A percentile compares a stretch with the other conserved stretches of the same genome.
phyloP scores from a whole-genome alignment of 2,797 vertebrate species.

The Tachyglossus aculeatus region DNA sequence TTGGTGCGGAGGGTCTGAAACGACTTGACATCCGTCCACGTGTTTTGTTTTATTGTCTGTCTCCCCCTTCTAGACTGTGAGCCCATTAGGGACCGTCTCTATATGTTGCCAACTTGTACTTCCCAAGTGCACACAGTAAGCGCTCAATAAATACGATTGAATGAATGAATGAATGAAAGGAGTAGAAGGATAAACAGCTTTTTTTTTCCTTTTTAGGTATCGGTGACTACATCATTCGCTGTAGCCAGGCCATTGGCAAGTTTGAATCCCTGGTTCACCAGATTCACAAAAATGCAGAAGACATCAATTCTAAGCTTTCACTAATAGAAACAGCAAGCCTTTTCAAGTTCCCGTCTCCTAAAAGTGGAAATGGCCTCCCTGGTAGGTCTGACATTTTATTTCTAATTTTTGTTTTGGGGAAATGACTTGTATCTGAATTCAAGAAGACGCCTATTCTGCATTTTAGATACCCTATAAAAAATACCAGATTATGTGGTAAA shows the following conservation, averaged over 20 bases:
- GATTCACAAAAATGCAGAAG: slow-evolving; percentile 83
- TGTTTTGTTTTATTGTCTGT: too few species aligned
- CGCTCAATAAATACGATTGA: too few species aligned
- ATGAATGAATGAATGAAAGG: not conserved
- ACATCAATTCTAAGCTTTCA: slow-evolving; percentile 80
- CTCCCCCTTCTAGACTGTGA: too few species aligned
- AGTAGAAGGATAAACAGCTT: not conserved
- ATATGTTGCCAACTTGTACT: too few species aligned
- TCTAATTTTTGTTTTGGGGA: not conserved
- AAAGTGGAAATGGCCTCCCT: slow-evolving; percentile 73
- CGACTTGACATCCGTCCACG: too few species aligned
- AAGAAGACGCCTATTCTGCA: too few species aligned
- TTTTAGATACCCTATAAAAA: too few species aligned
- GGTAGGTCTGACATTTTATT: slow-evolving; percentile 70
- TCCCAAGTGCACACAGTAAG: too few species aligned
- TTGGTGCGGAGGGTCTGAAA: too few species aligned
- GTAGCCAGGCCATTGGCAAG: slow-evolving; percentile 77
- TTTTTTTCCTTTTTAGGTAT: slow-evolving; percentile 75
- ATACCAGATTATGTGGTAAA: too few species aligned
- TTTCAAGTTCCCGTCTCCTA: slow-evolving; percentile 77
- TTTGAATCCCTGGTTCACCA: slow-evolving; percentile 86
- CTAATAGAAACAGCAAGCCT: slow-evolving; percentile 83
- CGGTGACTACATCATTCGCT: slow-evolving; percentile 79
- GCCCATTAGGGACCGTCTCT: too few species aligned
- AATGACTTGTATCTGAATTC: not conserved